Percentiles rank a stretch among this genome's conserved stretches.
Conservation (phyloP, 1,140 invertebrate species). For the Leptoteleia sp. region DNA sequence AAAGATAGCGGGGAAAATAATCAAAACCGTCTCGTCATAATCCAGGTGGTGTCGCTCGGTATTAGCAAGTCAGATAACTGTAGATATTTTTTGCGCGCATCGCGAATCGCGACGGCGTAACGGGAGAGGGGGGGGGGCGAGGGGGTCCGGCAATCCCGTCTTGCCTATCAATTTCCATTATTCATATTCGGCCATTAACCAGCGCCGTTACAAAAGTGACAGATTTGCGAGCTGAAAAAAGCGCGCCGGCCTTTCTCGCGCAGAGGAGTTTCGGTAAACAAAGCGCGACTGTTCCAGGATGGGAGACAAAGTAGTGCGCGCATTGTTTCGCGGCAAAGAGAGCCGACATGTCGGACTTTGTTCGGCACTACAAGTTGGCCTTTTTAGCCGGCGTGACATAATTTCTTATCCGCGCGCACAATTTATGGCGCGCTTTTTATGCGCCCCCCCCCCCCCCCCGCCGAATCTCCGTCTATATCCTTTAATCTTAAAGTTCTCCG, state of each 20-base stretch:
- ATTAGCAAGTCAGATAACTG: constrained; percentile 76
- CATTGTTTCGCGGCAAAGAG: constrained; percentile 67
- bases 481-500: constrained; percentile 48
- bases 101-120: neutral
- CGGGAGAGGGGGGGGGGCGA: too few species aligned
- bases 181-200: constrained; percentile 14
- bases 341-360: constrained; percentile 31
- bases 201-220: constrained; percentile 15
- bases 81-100: constrained; percentile 55
- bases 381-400: constrained; percentile 40
- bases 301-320: constrained; percentile 34
- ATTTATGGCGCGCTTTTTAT: constrained; percentile 28
- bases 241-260: neutral
- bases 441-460: neutral
- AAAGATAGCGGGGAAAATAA: constrained; percentile 61
- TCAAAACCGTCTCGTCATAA: constrained; percentile 66
- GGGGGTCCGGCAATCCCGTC: neutral
- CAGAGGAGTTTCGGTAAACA: constrained; percentile 44
- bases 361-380: constrained; percentile 50
- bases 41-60: constrained; percentile 69
- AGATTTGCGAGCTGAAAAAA: constrained; percentile 34
- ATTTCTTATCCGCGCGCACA: too few species aligned
- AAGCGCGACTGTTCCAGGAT: constrained; percentile 36
- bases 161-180: constrained; percentile 37
- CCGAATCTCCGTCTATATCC: constrained; percentile 29